A percentile compares a stretch with the other conserved stretches of the same genome.
Evolutionary conservation across 2,797 vertebrate genomes (phyloP).

Genomic region (Spheniscus humboldti): DNA sequence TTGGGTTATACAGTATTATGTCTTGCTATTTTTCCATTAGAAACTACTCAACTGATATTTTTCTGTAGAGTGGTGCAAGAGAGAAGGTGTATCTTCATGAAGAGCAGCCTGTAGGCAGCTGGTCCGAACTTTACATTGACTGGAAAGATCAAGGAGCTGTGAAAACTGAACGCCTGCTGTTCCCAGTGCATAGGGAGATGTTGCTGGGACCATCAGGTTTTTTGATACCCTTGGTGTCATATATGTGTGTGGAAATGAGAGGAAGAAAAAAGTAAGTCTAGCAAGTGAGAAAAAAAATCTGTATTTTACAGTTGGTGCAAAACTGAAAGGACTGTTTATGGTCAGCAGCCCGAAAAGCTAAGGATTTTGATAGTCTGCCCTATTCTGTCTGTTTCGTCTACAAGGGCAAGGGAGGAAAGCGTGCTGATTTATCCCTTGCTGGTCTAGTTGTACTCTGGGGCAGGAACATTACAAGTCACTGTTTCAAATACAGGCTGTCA

Average conservation of each 20-base stretch:
- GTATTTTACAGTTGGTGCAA: background rate
- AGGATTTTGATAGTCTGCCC: background rate
- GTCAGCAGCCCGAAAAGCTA: background rate
- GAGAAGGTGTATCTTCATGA: background rate
- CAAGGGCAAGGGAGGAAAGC: background rate
- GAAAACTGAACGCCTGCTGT: background rate
- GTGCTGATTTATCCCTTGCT: background rate
- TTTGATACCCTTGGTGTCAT: background rate
- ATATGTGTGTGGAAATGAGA: background rate
- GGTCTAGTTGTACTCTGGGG: background rate
- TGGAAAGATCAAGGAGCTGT: background rate
- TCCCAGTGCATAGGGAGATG: background rate
- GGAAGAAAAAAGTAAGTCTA: background rate
- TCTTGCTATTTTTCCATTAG: background rate
- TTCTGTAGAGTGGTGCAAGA: background rate
- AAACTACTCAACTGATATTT: background rate
- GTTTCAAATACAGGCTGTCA: slow-evolving; percentile 31
- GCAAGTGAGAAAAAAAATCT: background rate
- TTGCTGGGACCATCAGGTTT: background rate
- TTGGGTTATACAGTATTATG: background rate
- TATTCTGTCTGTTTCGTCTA: background rate
- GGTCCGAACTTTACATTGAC: background rate
- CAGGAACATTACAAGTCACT: background rate
- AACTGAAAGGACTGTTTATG: background rate
- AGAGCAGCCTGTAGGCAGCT: background rate